A percentile compares a stretch with the other conserved stretches of the same genome.
These are phyloP conservation scores for Tetragnatha montana DNA, from an alignment of 2,888 invertebrate species.

Conservation along the genomic window DNA sequence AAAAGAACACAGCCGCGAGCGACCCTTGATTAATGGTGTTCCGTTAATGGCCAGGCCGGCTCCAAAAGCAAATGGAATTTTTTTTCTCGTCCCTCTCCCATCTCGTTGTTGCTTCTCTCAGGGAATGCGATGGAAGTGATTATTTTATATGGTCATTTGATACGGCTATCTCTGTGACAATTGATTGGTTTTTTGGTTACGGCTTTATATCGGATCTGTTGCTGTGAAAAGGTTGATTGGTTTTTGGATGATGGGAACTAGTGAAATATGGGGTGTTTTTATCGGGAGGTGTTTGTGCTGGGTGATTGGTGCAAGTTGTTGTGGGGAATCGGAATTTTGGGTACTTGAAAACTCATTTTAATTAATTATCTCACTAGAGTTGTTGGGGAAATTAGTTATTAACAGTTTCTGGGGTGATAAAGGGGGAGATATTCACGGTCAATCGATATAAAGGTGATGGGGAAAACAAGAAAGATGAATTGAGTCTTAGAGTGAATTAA, in stretches of 20 bases:
- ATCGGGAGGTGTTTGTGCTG: not conserved
- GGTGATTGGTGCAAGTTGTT: too few species aligned
- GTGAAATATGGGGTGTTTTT: conserved; percentile 8
- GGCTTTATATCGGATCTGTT: not conserved
- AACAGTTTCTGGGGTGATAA: too few species aligned
- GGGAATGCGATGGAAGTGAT: conserved; percentile 22
- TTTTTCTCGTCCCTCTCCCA: not conserved
- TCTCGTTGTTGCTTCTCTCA: not conserved
- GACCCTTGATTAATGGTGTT: conserved; percentile 50
- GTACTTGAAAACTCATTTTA: too few species aligned
- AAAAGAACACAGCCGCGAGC: conserved; percentile 60
- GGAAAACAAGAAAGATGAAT: too few species aligned
- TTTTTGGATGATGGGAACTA: not conserved
- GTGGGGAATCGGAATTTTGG: too few species aligned
- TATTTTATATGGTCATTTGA: conserved; percentile 34
- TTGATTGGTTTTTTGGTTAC: conserved; percentile 27
- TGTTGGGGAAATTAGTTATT: too few species aligned
- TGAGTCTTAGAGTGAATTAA: too few species aligned
- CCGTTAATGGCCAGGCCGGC: conserved; percentile 31
- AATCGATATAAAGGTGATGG: too few species aligned
- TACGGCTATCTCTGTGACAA: conserved; percentile 25
- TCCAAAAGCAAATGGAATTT: not conserved
- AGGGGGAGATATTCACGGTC: too few species aligned
- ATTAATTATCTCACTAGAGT: too few species aligned
- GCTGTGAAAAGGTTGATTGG: not conserved